Evolutionary conservation across 2,888 invertebrate species (phyloP).

Genomic region (Exocentrus adspersus): DNA sequence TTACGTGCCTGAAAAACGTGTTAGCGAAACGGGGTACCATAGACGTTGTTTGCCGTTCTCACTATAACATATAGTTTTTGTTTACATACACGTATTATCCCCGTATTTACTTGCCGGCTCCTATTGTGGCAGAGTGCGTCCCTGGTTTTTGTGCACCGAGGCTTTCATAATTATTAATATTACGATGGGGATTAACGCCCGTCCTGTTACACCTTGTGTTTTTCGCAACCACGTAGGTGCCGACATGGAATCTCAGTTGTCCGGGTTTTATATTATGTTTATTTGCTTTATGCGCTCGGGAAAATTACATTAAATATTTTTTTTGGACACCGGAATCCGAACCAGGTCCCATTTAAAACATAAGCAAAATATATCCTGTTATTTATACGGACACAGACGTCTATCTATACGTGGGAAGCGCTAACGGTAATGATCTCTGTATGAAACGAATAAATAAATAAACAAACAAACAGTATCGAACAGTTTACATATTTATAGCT

Average conservation of each 20-base stretch:
- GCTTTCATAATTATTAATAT: slow-evolving; percentile 44
- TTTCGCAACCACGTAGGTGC: slow-evolving; percentile 6
- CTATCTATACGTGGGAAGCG: too few relatives aligned
- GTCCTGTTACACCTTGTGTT: slow-evolving; percentile 11
- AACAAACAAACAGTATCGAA: too few relatives aligned
- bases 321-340: not conserved
- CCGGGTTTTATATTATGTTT: slow-evolving; percentile 3
- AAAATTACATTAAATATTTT: slow-evolving; percentile 1
- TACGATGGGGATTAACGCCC: slow-evolving; percentile 26
- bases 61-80: slow-evolving; percentile 48
- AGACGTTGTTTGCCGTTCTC: slow-evolving; percentile 51
- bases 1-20: slow-evolving; percentile 41
- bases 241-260: slow-evolving; percentile 12
- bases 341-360: not conserved
- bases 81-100: slow-evolving; percentile 51
- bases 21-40: slow-evolving; percentile 38
- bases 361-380: not conserved
- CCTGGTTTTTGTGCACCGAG: slow-evolving; percentile 41
- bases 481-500: too few relatives aligned
- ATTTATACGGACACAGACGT: too few relatives aligned
- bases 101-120: slow-evolving; percentile 47
- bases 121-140: slow-evolving; percentile 42
- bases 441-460: too few relatives aligned
- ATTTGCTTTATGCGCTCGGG: slow-evolving; percentile 4
- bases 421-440: too few relatives aligned